Base-by-base conservation (phyloP, 1,140 invertebrate species). In the Drosophila saltans region DNA sequence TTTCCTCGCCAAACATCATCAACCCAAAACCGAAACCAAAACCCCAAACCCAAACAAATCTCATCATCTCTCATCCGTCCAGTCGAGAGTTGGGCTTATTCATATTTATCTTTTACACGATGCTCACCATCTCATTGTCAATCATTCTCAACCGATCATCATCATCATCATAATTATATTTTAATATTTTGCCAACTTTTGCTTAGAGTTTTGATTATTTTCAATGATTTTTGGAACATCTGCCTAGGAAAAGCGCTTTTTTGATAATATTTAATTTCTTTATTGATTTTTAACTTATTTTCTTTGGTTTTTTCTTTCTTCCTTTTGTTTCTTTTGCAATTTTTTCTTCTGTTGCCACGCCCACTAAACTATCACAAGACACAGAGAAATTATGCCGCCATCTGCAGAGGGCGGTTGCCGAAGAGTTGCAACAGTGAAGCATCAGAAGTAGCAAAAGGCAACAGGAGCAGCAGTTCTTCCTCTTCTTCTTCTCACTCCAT, bases 341-440 rank as follows among this genome's bases (percentile, higher is more conserved):
- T 28, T 43, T 48, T 48, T 33, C 9, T 48, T 45, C 30, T 58
- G 75, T 75, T 70, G 74, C 71, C 72, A 75, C 72, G 73, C 74
- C 74, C 57, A 39, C 59, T 67, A 26, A 45, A 40, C 16, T 66
- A 64, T 65, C 48, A 72, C 39, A 26, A 26, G 33, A 40, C 21
- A 10, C 41, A 77, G 74, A 77, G 74, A 67, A 76, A 64, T n/a
- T 63, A 77, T 77, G 75, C 45, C 45, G 45, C 45, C 45, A 52
- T 52, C 21, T 21, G 21, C 6, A 69, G 59, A 62, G 65, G 73
- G 21, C 45, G 33, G 33, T 36, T 36, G 33, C 33, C 33, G 33
- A 36, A 36, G 48, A 8, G 41, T 72, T 40, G 69, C 55, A 41
- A 60, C 58, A 16, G 16, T 16, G 33, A 28, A 75, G 72, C 65